Conservation (phyloP, 2,797 vertebrate genomes). For the Emydoidea blandingii region DNA sequence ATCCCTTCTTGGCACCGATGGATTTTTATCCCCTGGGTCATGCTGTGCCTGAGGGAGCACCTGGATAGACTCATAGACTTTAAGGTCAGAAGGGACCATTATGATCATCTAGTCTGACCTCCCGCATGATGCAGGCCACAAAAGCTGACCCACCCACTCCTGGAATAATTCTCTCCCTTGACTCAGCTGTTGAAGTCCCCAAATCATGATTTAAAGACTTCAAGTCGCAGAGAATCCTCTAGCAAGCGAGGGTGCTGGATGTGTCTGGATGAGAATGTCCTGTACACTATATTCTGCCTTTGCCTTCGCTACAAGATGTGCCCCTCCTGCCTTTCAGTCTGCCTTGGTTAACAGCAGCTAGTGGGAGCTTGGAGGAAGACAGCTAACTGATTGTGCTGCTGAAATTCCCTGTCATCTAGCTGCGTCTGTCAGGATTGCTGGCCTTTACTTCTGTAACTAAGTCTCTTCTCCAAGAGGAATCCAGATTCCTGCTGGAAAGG, state of each 20-base stretch:
- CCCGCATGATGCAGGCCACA: too few relatives aligned
- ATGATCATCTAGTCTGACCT: too few relatives aligned
- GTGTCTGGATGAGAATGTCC: not conserved
- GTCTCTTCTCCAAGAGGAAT: not conserved
- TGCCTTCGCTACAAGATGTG: not conserved
- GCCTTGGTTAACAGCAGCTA: too few relatives aligned
- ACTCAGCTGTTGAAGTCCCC: too few relatives aligned
- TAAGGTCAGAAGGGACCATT: too few relatives aligned
- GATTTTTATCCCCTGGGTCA: not conserved
- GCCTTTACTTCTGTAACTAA: not conserved
- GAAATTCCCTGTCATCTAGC: not conserved
- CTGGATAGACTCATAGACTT: too few relatives aligned
- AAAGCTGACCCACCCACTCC: too few relatives aligned
- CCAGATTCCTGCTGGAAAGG: not conserved
- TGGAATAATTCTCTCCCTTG: too few relatives aligned
- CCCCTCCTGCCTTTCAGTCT: too few relatives aligned
- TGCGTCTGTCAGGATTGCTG: not conserved
- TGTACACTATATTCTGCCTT: not conserved
- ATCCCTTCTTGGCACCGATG: not conserved
- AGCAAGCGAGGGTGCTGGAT: not conserved
- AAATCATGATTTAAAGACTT: too few relatives aligned
- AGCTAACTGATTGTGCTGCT: not conserved
- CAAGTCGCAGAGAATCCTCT: too few relatives aligned
- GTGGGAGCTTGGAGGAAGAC: not conserved
- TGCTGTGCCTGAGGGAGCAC: not conserved